phyloP scores from a whole-genome alignment of 1,140 invertebrate species.

The Eciton burchellii region DNA sequence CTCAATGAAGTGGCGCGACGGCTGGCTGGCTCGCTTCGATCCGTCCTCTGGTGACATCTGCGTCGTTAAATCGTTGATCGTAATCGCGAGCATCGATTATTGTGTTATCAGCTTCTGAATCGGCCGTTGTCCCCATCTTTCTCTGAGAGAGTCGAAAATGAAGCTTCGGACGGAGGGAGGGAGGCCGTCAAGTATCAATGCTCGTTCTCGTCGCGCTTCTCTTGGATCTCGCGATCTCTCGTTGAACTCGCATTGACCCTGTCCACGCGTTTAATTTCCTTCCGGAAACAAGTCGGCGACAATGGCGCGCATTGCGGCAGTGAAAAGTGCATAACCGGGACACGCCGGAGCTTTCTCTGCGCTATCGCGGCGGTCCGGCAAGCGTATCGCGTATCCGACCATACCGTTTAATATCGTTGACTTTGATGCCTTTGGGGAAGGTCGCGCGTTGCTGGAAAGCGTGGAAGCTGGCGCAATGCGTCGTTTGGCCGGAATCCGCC shows the following conservation, averaged over 20 bases:
- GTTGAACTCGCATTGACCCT: constrained; percentile 30
- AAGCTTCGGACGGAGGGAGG: background rate
- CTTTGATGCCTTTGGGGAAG: constrained; percentile 9
- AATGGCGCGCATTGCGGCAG: background rate
- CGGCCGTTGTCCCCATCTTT: too few species aligned
- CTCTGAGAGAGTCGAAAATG: background rate
- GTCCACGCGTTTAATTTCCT: constrained; percentile 47
- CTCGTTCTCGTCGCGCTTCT: background rate
- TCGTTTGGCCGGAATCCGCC: constrained; percentile 7
- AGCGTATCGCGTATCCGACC: background rate
- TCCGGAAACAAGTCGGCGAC: constrained; percentile 42
- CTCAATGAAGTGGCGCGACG: constrained; percentile 55
- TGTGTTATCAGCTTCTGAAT: background rate
- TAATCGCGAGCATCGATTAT: background rate
- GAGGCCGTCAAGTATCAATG: too few species aligned
- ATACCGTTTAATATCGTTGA: constrained; percentile 20
- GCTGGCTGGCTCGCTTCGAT: background rate
- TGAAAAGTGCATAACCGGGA: constrained; percentile 46
- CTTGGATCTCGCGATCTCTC: background rate
- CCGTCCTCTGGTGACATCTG: background rate
- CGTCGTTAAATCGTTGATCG: background rate
- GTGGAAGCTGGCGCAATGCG: constrained; percentile 28
- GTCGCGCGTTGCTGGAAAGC: background rate
- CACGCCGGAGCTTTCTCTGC: background rate
- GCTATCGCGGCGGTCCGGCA: constrained; percentile 6